Conservation (phyloP, 1,140 invertebrate species). For the Zaprionus lachaisei region DNA sequence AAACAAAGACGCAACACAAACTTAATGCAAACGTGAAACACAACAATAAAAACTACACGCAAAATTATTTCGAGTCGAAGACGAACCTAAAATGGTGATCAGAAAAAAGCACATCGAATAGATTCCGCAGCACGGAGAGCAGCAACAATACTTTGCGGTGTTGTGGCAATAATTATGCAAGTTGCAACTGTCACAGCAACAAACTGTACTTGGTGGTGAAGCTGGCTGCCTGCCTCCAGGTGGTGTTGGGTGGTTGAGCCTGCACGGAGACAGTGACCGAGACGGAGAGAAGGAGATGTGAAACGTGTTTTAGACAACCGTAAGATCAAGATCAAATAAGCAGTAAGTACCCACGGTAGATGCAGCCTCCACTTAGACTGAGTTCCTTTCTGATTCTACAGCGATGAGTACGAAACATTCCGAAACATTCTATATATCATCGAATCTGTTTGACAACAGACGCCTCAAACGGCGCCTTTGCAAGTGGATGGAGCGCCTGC, state of each 20-base stretch:
- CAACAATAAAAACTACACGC: constrained; percentile 11
- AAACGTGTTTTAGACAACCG: not conserved
- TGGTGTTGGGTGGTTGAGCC: constrained; percentile 5
- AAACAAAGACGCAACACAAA: constrained; percentile 47
- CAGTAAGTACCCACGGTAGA: constrained; percentile 23
- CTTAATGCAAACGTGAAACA: constrained; percentile 29
- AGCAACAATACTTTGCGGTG: not conserved
- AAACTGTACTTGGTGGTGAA: constrained; percentile 47
- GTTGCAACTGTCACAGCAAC: constrained; percentile 60
- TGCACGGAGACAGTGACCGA: not conserved
- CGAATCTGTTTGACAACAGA: constrained; percentile 70
- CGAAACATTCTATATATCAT: constrained; percentile 77
- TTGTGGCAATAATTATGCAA: constrained; percentile 76
- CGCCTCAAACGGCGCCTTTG: constrained; percentile 66
- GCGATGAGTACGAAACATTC: constrained; percentile 80
- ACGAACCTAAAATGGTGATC: constrained; percentile 15
- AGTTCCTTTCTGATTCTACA: constrained; percentile 4
- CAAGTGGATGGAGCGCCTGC: constrained; percentile 68
- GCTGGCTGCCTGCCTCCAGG: constrained; percentile 52
- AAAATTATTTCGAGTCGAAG: constrained; percentile 1
- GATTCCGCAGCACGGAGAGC: not conserved
- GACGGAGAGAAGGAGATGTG: not conserved
- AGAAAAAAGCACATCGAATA: not conserved
- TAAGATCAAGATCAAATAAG: constrained; percentile 1
- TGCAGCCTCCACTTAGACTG: not conserved